Evolutionary conservation across 1,140 invertebrate genomes (phyloP), one percentile per base, ranked within the genome.

Genomic region (Bombyx mandarina): DNA sequence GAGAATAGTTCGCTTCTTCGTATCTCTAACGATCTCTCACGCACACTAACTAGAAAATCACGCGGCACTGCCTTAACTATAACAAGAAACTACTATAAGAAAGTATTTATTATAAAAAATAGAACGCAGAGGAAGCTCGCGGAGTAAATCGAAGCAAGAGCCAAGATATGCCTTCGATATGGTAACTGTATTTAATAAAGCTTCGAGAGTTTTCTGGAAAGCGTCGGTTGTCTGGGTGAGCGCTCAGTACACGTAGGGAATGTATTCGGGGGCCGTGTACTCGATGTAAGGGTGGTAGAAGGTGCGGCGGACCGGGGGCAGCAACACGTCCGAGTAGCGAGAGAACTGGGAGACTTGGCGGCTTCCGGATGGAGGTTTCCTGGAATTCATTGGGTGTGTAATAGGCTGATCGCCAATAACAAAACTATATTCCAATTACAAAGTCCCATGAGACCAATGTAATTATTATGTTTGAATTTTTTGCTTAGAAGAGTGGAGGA

Each of bases 141-240:
- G 62, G 60, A 52, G 65, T 52, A 64, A 53, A 54, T 57, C 60
- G 61, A 74, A 77, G 78, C 77, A 69, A 73, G 69, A 80, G 78
- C 72, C 61, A 54, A 58, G 79, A 83, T 84, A 84, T 84, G 83
- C 73, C 74, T 74, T 64, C 73, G 79, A 83, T 83, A 84, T 84
- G 82, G 62, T 67, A 54, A 58, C 42, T 72, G 66, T 71, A 67
- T 68, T 74, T 18, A 18, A 77, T 79, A 69, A 79, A 75, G 26
- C 26, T 35, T 35, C 4, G 26, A 35, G 26, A 35, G 26, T 35
- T 35, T 35, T 35, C 26, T 35, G 26, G 26, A 35, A 35, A 35
- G 26, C 26, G 26, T 35, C 26, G 26, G 26, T 35, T 35, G 26
- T 35, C 4, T 35, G 26, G 26, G 26, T 35, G 2, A 2, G 42